Conservation (phyloP, 2,113 vertebrate genomes). For the Elephantulus edwardii region DNA sequence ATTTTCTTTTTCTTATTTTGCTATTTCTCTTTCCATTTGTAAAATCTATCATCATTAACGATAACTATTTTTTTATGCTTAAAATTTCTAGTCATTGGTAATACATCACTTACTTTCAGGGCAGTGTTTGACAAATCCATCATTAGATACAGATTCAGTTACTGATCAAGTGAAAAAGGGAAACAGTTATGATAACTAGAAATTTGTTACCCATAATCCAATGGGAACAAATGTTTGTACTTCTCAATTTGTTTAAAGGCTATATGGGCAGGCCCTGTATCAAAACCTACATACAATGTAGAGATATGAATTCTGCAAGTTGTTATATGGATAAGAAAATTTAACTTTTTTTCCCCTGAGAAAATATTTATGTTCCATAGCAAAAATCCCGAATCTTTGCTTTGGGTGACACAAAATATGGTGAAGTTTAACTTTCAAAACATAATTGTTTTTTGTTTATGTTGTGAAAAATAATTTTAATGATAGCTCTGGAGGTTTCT, state of each 20-base stretch:
- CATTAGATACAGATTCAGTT: not conserved
- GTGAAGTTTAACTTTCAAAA: not conserved
- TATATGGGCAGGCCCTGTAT: not conserved
- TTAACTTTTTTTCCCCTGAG: not conserved
- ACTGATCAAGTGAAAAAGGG: not conserved
- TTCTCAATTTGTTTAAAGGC: not conserved
- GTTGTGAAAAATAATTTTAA: not conserved
- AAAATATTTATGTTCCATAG: not conserved
- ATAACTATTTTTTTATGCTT: not conserved
- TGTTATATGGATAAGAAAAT: not conserved
- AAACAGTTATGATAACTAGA: not conserved
- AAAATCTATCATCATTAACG: not conserved
- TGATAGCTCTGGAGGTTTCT: not conserved
- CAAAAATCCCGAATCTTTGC: not conserved
- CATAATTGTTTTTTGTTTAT: not conserved
- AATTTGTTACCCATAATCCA: not conserved
- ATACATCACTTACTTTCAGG: not conserved
- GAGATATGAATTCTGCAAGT: not conserved
- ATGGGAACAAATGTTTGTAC: not conserved
- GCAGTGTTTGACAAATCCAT: not conserved
- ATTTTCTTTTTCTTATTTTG: not conserved
- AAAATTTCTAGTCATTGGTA: not conserved
- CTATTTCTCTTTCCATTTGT: not conserved
- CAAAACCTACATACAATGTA: not conserved
- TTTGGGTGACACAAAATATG: not conserved